phyloP scores from a whole-genome alignment of 2,888 invertebrate species.

The Encarsia formosa region DNA sequence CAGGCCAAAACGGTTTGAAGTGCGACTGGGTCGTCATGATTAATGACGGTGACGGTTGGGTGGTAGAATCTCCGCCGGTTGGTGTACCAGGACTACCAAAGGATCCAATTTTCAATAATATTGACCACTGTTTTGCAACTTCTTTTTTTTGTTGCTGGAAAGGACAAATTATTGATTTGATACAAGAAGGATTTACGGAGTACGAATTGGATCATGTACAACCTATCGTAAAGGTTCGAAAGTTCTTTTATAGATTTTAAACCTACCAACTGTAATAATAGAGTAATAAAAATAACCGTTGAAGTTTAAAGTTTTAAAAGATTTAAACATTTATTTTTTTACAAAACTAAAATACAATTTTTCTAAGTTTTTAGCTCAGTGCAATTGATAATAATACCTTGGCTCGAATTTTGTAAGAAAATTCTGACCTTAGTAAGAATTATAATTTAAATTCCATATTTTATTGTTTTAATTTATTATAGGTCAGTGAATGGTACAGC shows the following conservation, averaged over 20 bases:
- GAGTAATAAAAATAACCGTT: no score
- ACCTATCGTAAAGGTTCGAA: no score
- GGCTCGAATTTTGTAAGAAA: no score
- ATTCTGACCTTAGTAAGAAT: no score
- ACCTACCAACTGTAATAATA: no score
- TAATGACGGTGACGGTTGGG: constrained; percentile 52
- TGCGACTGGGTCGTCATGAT: constrained; percentile 48
- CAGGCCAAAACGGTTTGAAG: constrained; percentile 39
- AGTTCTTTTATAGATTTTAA: no score
- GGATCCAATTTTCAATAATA: constrained; percentile 49
- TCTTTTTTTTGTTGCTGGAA: constrained; percentile 54
- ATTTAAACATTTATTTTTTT: no score
- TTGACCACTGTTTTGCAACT: constrained; percentile 55
- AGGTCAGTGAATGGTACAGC: constrained; percentile 45
- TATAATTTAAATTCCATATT: no score
- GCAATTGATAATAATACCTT: not conserved
- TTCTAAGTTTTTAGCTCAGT: not conserved
- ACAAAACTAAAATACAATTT: no score
- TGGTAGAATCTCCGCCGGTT: constrained; percentile 52
- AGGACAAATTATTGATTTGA: constrained; percentile 52
- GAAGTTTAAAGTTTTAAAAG: no score
- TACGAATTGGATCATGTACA: constrained; percentile 53
- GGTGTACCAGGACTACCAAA: constrained; percentile 45
- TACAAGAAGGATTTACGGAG: constrained; percentile 45
- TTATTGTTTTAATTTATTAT: no score